Evolutionary conservation across 2,888 invertebrate species (phyloP), one percentile per base, ranked within the genome.

Genomic region (Agrilus mali): DNA sequence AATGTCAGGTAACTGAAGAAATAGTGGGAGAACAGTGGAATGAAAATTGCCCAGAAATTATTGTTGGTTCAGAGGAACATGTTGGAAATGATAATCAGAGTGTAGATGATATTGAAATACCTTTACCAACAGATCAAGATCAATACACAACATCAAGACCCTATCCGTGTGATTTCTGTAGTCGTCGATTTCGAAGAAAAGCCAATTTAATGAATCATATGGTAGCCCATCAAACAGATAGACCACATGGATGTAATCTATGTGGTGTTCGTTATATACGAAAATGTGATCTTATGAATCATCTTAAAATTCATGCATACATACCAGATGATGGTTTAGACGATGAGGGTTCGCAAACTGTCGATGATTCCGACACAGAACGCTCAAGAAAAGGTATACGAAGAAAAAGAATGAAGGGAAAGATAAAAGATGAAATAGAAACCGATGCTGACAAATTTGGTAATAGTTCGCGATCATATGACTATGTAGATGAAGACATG

Each of bases 91-190:
- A 71, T 53, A 51, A 71, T 37, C 59, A 59, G 36, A 69, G 75
- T 47, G 72, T 73, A 55, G 80, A 82, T 55, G 79, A 82, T 61
- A 80, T 60, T 7, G 60, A 84, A 65, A 82, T 86, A 39, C 84
- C 86, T 4, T 65, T 88, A 52, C 86, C 86, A 37, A 84, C 85
- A 27, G 86, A 86, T 60, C 86, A 86, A 67, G 82, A 82, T 58
- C 83, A 85, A 53, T 80, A 81, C 59, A 80, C 81, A 31, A 80
- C 79, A 2, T 78, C 78, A 59, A 73, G 86, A 4, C 88, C 87
- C 0, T 86, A 84, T 71, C 87, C 88, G 0, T 88, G 88, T 60
- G 87, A 88, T 61, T 87, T 87, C 62, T 88, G 88, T 60, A 86
- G 85, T 48, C 75, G 86, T 1, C 72, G 87, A 47, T 88, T 88